Percentiles rank a stretch among this genome's conserved stretches.
These are phyloP conservation scores for Ceyx cyanopectus DNA, from an alignment of 2,113 vertebrate genomes.

Conservation along the genomic window DNA sequence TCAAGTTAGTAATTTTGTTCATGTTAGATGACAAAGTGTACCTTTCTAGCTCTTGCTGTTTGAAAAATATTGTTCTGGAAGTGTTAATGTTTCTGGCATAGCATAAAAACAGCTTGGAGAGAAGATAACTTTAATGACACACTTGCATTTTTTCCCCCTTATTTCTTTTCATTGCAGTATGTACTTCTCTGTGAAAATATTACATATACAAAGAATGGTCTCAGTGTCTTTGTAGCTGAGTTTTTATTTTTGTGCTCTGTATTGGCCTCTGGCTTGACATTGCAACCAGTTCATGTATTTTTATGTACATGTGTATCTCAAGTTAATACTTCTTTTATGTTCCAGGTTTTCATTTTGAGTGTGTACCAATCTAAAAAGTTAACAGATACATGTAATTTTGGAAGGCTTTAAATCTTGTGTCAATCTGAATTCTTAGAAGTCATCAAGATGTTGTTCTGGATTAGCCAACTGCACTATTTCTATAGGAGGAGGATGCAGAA, in stretches of 20 bases:
- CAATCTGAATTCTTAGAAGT: background rate
- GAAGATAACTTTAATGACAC: background rate
- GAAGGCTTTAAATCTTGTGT: background rate
- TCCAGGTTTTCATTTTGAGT: background rate
- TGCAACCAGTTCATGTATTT: background rate
- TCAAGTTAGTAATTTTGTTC: background rate
- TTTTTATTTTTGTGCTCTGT: background rate
- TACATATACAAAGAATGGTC: background rate
- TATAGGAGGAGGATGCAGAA: constrained; percentile 91
- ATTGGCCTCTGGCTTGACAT: background rate
- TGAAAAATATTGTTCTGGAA: background rate
- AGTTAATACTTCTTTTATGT: background rate
- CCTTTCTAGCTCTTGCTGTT: background rate
- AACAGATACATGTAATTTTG: background rate
- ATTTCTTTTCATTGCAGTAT: background rate
- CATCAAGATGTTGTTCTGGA: background rate
- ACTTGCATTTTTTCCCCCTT: background rate
- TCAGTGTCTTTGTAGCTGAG: background rate
- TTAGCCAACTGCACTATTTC: constrained; percentile 60
- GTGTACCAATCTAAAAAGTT: background rate
- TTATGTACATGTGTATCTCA: background rate
- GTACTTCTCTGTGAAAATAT: background rate
- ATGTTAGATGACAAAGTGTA: background rate
- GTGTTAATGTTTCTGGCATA: background rate
- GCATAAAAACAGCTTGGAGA: background rate